phyloP scores from a whole-genome alignment of 2,888 invertebrate genomes.

The Epirrita christyi region DNA sequence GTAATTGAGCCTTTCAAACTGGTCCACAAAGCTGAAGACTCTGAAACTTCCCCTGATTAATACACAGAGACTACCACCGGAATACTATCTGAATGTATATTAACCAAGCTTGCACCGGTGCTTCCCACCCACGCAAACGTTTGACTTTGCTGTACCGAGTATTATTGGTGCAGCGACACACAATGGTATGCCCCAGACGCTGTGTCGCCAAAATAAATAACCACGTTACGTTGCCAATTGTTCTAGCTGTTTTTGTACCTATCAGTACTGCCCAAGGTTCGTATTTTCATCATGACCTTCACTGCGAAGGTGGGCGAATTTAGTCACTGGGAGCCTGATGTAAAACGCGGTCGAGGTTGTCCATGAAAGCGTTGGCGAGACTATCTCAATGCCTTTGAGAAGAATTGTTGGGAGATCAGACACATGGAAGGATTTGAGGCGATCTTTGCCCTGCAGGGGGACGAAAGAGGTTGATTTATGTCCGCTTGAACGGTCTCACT shows the following conservation, averaged over 20 bases:
- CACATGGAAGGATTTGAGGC: too few species aligned
- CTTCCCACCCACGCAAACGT: conserved; percentile 32
- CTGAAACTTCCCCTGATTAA: conserved; percentile 3
- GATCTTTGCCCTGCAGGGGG: too few species aligned
- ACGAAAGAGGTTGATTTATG: too few species aligned
- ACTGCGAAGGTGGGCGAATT: too few species aligned
- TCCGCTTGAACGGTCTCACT: not conserved
- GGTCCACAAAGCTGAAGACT: not conserved
- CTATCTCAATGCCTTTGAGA: too few species aligned
- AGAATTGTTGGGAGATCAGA: too few species aligned
- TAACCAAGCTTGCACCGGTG: conserved; percentile 21
- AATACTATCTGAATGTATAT: conserved; percentile 15
- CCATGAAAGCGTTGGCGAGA: too few species aligned
- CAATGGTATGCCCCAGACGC: conserved; percentile 71
- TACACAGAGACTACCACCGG: conserved; percentile 16
- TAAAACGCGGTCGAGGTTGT: too few species aligned
- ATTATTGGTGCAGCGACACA: conserved; percentile 68
- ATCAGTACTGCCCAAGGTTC: conserved; percentile 9
- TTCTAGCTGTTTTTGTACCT: conserved; percentile 42
- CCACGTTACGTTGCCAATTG: conserved; percentile 65
- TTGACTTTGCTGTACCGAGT: conserved; percentile 44
- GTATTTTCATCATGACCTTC: not conserved
- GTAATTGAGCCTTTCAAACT: not conserved
- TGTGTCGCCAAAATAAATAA: conserved; percentile 71
- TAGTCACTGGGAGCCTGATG: too few species aligned